Percentiles rank a stretch among this genome's conserved stretches.
Conservation (phyloP, 2,888 invertebrate species). For the Harpalus rubripes region DNA sequence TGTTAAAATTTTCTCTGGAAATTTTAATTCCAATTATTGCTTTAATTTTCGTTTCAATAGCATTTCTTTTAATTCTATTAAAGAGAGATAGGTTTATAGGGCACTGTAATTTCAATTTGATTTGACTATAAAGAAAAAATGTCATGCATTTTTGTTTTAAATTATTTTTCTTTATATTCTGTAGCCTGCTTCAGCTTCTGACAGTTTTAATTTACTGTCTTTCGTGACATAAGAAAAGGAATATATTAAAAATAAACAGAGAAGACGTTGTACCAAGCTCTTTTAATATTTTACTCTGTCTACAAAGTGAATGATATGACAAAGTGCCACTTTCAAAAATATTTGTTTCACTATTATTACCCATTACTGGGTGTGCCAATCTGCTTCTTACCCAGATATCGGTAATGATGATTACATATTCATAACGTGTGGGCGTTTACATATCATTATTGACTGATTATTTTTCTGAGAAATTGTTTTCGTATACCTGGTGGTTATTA, state of each 20-base stretch:
- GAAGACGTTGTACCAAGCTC: too few relatives aligned
- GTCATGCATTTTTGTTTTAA: slow-evolving; percentile 45
- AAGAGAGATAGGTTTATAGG: slow-evolving; percentile 21
- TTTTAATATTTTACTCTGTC: too few relatives aligned
- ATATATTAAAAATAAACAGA: not conserved
- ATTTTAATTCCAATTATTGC: slow-evolving; percentile 59
- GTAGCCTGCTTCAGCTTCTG: not conserved
- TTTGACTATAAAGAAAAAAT: slow-evolving; percentile 26
- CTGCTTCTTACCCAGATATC: too few relatives aligned
- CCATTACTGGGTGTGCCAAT: too few relatives aligned
- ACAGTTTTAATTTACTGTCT: slow-evolving; percentile 26
- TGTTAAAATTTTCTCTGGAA: slow-evolving; percentile 37
- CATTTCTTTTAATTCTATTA: slow-evolving; percentile 55
- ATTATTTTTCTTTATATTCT: slow-evolving; percentile 3
- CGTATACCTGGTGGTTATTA: too few relatives aligned
- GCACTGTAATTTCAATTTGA: slow-evolving; percentile 20
- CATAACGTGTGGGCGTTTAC: too few relatives aligned
- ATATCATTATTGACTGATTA: too few relatives aligned
- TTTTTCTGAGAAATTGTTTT: too few relatives aligned
- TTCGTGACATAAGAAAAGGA: not conserved
- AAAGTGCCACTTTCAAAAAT: too few relatives aligned
- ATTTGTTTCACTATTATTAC: too few relatives aligned
- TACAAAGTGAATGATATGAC: too few relatives aligned
- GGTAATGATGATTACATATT: too few relatives aligned
- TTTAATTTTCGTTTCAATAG: slow-evolving; percentile 47